phyloP scores from a whole-genome alignment of 2,888 invertebrate genomes.

The Asteroscopus sphinx region DNA sequence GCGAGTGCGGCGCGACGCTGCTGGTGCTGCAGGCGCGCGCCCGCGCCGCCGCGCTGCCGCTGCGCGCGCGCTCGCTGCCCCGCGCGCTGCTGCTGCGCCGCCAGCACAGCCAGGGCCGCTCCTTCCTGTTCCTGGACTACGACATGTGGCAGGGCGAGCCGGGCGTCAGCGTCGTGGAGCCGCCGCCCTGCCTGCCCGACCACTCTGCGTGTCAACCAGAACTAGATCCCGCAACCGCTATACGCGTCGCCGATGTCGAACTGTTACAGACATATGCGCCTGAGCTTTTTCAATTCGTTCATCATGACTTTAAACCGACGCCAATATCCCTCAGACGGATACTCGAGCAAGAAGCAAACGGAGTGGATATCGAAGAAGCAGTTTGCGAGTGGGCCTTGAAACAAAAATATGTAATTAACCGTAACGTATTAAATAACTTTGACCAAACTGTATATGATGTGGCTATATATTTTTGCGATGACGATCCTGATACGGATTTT shows the following conservation, averaged over 20 bases:
- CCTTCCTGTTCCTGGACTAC: slow-evolving; percentile 50
- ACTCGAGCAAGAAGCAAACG: slow-evolving; percentile 24
- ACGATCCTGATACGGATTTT: slow-evolving; percentile 21
- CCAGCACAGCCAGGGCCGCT: slow-evolving; percentile 8
- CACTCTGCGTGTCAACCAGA: slow-evolving; percentile 20
- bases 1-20: background rate
- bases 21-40: slow-evolving; percentile 12
- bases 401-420: background rate
- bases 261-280: slow-evolving; percentile 16
- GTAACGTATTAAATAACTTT: background rate
- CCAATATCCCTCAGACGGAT: slow-evolving; percentile 19
- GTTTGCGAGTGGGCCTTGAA: slow-evolving; percentile 20
- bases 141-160: slow-evolving; percentile 40
- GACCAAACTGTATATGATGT: slow-evolving; percentile 12
- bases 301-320: slow-evolving; percentile 23
- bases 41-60: background rate
- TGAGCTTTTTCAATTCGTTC: slow-evolving; percentile 14
- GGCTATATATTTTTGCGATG: slow-evolving; percentile 44
- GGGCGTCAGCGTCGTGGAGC: slow-evolving; percentile 26
- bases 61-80: background rate
- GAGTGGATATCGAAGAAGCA: slow-evolving; percentile 25
- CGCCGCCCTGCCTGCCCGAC: slow-evolving; percentile 25
- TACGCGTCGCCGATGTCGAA: slow-evolving; percentile 37
- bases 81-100: slow-evolving; percentile 9
- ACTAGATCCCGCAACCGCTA: slow-evolving; percentile 32